Percentiles rank a stretch among this genome's conserved stretches.
Conservation (phyloP, 2,113 vertebrate species). For the Istiophorus platypterus region DNA sequence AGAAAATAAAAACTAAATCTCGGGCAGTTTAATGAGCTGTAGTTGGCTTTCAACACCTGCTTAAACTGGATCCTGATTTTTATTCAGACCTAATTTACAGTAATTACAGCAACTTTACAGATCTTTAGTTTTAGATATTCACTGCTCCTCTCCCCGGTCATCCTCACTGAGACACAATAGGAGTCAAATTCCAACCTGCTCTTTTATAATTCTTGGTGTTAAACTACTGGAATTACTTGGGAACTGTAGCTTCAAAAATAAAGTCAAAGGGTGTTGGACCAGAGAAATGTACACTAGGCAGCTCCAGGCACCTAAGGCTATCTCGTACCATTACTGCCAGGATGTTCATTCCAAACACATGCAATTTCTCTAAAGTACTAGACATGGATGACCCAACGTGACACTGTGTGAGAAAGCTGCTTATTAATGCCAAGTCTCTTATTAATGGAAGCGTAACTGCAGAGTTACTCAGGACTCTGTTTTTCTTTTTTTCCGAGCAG, state of each 20-base stretch:
- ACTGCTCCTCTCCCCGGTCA: constrained; percentile 18
- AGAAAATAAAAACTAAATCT: constrained; percentile 35
- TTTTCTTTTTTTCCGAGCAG: not conserved
- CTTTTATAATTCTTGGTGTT: constrained; percentile 47
- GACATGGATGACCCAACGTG: constrained; percentile 18
- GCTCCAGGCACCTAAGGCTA: constrained; percentile 47
- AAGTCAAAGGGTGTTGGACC: constrained; percentile 63
- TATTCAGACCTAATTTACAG: constrained; percentile 21
- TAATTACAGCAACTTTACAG: constrained; percentile 29
- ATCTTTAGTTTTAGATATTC: constrained; percentile 32
- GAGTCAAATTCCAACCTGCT: constrained; percentile 42
- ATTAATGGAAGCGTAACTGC: constrained; percentile 4
- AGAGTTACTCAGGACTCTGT: not conserved
- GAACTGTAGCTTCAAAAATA: constrained; percentile 51
- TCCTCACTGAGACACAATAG: constrained; percentile 17
- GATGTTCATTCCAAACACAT: constrained; percentile 39
- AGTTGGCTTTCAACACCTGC: constrained; percentile 12
- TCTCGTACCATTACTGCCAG: constrained; percentile 31
- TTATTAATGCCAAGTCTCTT: constrained; percentile 3
- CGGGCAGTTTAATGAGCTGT: constrained; percentile 2
- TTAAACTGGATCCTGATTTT: constrained; percentile 17
- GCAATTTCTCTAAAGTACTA: constrained; percentile 9
- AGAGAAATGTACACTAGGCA: constrained; percentile 48
- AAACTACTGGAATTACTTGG: constrained; percentile 38
- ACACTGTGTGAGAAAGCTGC: constrained; percentile 2